Percentiles rank a stretch among this genome's conserved stretches.
These are phyloP conservation scores for Oplegnathus fasciatus DNA, from an alignment of 2,113 vertebrate genomes.

Conservation along the genomic window DNA sequence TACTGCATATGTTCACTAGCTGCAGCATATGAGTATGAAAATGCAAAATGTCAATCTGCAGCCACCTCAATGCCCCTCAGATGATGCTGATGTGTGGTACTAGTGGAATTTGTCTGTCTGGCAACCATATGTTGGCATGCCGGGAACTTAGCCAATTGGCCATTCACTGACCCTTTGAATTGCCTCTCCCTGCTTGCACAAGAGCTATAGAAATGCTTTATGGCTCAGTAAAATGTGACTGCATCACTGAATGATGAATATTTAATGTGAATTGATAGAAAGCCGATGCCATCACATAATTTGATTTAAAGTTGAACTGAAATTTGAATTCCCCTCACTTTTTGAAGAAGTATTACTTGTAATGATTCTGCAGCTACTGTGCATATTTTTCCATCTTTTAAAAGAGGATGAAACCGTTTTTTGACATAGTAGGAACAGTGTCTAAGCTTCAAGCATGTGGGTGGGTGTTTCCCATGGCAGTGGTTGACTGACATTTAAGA, in stretches of 20 bases:
- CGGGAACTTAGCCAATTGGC: conserved; percentile 29
- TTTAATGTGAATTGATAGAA: not conserved
- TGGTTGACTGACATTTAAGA: not conserved
- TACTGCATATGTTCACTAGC: conserved; percentile 79
- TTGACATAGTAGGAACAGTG: not conserved
- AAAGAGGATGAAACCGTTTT: not conserved
- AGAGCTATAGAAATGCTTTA: conserved; percentile 37
- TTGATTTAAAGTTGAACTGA: not conserved
- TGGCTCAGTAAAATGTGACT: conserved; percentile 6
- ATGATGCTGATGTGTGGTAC: conserved; percentile 20
- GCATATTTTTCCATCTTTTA: not conserved
- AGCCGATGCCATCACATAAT: not conserved
- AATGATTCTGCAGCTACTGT: no score
- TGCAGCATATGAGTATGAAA: conserved; percentile 77
- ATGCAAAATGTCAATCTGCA: conserved; percentile 41
- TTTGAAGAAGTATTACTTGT: no score
- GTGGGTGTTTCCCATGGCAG: not conserved
- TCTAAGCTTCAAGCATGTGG: no score
- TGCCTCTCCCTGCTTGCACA: not conserved
- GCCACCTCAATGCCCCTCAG: conserved; percentile 18
- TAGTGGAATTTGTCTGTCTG: conserved; percentile 64
- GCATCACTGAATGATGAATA: not conserved
- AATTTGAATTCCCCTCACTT: no score
- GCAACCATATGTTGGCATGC: conserved; percentile 72
- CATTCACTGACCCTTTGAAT: conserved; percentile 56